These are phyloP conservation scores for Acronicta leporina DNA, from an alignment of 2,888 invertebrate genomes.

Conservation along the genomic window DNA sequence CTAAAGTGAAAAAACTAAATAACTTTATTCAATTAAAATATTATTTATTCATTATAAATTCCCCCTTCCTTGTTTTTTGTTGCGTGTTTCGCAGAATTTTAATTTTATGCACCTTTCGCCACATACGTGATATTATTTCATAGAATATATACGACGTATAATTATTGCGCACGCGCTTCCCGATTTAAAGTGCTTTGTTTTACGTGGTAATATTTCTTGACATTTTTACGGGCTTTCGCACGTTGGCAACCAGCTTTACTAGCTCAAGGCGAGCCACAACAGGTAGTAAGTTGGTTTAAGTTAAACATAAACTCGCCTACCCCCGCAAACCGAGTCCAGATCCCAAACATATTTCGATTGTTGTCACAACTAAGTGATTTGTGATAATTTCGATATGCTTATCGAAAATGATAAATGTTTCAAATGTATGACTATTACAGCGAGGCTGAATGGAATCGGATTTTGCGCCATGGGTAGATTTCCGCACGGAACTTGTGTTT, in stretches of 20 bases:
- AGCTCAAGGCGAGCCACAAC: slow-evolving; percentile 66
- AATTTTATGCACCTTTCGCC: slow-evolving; percentile 17
- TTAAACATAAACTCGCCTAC: slow-evolving; percentile 40
- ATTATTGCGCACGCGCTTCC: slow-evolving; percentile 13
- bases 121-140: slow-evolving; percentile 3
- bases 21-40: neutral
- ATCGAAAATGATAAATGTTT: too few relatives aligned
- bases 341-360: slow-evolving; percentile 47
- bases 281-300: slow-evolving; percentile 40
- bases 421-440: too few relatives aligned
- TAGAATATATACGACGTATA: neutral
- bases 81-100: slow-evolving; percentile 7
- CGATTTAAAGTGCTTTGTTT: slow-evolving; percentile 1
- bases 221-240: slow-evolving; percentile 48
- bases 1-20: too few relatives aligned
- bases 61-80: slow-evolving; percentile 26
- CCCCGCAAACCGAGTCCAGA: slow-evolving; percentile 40
- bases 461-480: too few relatives aligned
- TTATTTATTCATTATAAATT: slow-evolving; percentile 18
- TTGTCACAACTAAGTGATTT: slow-evolving; percentile 47
- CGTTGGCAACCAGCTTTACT: slow-evolving; percentile 57
- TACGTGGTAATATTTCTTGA: slow-evolving; percentile 36
- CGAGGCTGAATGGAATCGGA: too few relatives aligned
- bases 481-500: too few relatives aligned
- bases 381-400: slow-evolving; percentile 6